phyloP scores from a whole-genome alignment of 2,113 vertebrate species.

The Eudyptes chrysolophus region DNA sequence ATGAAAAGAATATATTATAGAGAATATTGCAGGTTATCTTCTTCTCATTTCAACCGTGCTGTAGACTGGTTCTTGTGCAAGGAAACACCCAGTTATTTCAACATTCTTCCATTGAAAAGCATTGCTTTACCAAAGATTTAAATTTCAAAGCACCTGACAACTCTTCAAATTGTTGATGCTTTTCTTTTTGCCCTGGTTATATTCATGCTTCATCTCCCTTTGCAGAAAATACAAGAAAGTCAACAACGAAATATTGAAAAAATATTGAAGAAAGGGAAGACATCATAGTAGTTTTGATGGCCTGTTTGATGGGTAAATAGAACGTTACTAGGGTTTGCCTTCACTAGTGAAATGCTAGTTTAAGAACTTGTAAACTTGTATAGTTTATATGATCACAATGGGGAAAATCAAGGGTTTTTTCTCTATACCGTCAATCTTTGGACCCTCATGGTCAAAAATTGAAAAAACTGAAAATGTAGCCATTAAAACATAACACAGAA shows the following conservation, averaged over 20 bases:
- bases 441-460: background rate
- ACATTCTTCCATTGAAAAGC: background rate
- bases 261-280: background rate
- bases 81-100: background rate
- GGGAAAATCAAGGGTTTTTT: background rate
- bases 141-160: constrained; percentile 10
- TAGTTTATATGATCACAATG: background rate
- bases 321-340: background rate
- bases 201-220: background rate
- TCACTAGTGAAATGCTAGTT: background rate
- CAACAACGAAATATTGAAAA: background rate
- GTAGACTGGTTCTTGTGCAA: background rate
- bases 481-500: background rate
- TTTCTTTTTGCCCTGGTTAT: background rate
- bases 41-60: background rate
- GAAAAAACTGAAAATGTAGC: background rate
- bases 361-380: background rate
- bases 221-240: background rate
- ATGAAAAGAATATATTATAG: background rate
- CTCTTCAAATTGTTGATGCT: background rate
- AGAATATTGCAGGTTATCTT: background rate
- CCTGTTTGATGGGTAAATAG: background rate
- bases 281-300: background rate
- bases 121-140: background rate
- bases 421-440: background rate